Evolutionary conservation across 1,140 invertebrate species (phyloP), one percentile per base, ranked within the genome.

Genomic region (Lasioglossum albipes): DNA sequence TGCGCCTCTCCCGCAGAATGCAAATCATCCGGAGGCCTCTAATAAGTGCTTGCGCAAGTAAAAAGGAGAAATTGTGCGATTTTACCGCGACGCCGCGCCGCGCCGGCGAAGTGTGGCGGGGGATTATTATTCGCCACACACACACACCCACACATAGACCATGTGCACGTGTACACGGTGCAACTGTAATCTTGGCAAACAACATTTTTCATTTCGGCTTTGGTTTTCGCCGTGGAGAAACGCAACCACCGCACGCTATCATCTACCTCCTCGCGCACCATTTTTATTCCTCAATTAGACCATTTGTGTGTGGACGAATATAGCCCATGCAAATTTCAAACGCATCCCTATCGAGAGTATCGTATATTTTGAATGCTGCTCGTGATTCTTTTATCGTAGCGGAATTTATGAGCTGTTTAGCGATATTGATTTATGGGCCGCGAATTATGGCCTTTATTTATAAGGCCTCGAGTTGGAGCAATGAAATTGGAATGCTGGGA

Each of bases 1-100:
- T 84, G 84, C 81, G 79, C 85, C 85, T 84, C 78, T 84, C 84
- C n/a, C 13, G 77, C 72, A 84, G 87, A 85, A 89, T 88, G 88
- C 86, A 86, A 84, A 89, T 89, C 86, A 66, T 76, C 57, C 68
- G 73, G 67, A 57, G 69, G 41, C 41, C 75, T 59, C 54, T 52
- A 85, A 83, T 71, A 83, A 82, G 73, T 79, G 75, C 20, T 59
- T 74, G 59, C 80, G 77, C 69, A 62, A 27, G 54, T 66, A 75
- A 73, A 79, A 79, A 68, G 36, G 57, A 79, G 65, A 79, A 83
- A 79, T 83, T 85, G 42, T 64, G 66, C 75, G 45, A 81, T 77
- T 81, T 64, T 64, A 31, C 61, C 36, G 22, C 62, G 70, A 36
- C 36, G 57, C 1, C n/a, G 20, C 36, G 57, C 1, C n/a, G 20